A percentile compares a stretch with the other conserved stretches of the same genome.
These are phyloP conservation scores for Arrhamphus sclerolepis DNA, from an alignment of 2,797 vertebrate genomes.

Conservation along the genomic window DNA sequence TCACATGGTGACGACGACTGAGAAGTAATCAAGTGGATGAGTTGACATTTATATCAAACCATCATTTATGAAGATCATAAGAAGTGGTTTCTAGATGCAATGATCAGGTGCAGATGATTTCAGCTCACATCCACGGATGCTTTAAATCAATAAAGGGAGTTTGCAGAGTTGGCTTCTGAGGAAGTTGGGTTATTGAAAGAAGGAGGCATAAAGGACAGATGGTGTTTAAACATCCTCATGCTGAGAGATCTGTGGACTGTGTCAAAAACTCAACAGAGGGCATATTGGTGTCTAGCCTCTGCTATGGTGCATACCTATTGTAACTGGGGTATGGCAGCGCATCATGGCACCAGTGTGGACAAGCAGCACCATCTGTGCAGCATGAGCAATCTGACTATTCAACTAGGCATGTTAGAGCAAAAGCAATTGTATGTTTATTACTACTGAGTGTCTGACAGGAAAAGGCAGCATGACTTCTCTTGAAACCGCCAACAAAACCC, in stretches of 20 bases:
- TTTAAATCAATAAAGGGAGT: slow-evolving; percentile 57
- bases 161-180: slow-evolving; percentile 29
- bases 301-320: slow-evolving; percentile 38
- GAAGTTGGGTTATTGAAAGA: slow-evolving; percentile 9
- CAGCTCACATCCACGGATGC: slow-evolving; percentile 20
- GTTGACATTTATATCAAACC: slow-evolving; percentile 49
- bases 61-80: slow-evolving; percentile 14
- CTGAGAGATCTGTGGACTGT: slow-evolving; percentile 43
- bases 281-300: slow-evolving; percentile 39
- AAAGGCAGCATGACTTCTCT: not conserved
- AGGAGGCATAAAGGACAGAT: slow-evolving; percentile 49
- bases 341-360: slow-evolving; percentile 43
- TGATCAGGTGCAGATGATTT: slow-evolving; percentile 33
- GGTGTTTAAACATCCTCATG: slow-evolving; percentile 61
- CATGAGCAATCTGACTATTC: slow-evolving; percentile 41
- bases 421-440: slow-evolving; percentile 4
- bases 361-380: slow-evolving; percentile 47
- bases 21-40: slow-evolving; percentile 33
- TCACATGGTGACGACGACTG: slow-evolving; percentile 18
- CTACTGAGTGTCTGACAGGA: not conserved
- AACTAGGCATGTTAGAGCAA: slow-evolving; percentile 39
- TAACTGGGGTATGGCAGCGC: slow-evolving; percentile 54
- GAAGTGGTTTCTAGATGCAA: slow-evolving; percentile 11
- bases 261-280: slow-evolving; percentile 47
- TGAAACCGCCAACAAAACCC: slow-evolving; percentile 2